These are phyloP conservation scores for Boleophthalmus pectinirostris DNA, from an alignment of 2,113 vertebrate species.

Conservation along the genomic window DNA sequence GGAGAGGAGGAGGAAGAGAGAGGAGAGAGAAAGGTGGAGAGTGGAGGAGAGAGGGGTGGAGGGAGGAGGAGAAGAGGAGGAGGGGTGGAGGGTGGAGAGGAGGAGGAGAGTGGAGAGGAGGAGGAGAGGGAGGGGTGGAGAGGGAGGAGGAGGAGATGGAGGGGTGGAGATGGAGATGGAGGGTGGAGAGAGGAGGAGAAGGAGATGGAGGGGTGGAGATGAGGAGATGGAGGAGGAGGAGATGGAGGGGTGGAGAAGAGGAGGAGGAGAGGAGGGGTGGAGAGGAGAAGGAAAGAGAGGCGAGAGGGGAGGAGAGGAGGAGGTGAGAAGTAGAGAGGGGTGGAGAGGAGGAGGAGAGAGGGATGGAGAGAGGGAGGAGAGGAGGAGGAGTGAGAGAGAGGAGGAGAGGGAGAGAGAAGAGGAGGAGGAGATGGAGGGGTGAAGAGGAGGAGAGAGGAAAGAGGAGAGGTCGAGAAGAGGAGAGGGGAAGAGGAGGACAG, in stretches of 20 bases:
- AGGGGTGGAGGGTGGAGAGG: no score
- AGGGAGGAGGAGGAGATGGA: no score
- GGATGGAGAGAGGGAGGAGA: slow-evolving; percentile 8
- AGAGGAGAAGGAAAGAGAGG: background rate
- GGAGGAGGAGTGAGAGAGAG: slow-evolving; percentile 19
- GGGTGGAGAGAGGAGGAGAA: slow-evolving; percentile 10
- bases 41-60: slow-evolving; percentile 25
- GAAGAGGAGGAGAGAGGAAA: no score
- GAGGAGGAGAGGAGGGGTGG: slow-evolving; percentile 4
- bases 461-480: slow-evolving; percentile 20
- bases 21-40: slow-evolving; percentile 14
- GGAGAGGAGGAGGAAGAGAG: no score
- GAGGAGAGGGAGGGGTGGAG: background rate
- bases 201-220: no score
- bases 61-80: slow-evolving; percentile 18
- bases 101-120: slow-evolving; percentile 12
- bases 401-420: slow-evolving; percentile 1
- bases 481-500: slow-evolving; percentile 24
- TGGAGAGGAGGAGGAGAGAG: slow-evolving; percentile 13
- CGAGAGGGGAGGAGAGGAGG: no score
- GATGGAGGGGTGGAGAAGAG: no score
- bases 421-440: no score
- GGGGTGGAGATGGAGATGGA: slow-evolving; percentile 33
- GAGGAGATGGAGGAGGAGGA: slow-evolving; percentile 7
- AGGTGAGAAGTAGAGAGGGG: slow-evolving; percentile 30